Evolutionary conservation across 2,888 invertebrate genomes (phyloP).

Genomic region (Arge pagana): DNA sequence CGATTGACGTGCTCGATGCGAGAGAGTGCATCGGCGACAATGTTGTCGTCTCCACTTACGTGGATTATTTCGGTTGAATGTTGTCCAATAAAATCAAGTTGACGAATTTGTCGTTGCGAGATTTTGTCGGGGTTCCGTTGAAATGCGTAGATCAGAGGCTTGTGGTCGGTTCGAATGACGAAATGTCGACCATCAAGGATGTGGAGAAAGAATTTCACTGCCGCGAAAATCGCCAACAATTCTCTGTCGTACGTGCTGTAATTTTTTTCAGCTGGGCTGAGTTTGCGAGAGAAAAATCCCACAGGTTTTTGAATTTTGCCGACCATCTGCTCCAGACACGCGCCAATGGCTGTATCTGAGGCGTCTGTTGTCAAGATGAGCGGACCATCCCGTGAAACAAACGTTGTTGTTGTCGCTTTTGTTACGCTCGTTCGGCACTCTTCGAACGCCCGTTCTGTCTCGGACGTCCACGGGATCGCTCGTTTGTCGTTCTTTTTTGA

Average conservation of each 20-base stretch:
- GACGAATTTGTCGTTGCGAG: background rate
- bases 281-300: conserved; percentile 16
- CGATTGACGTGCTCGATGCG: background rate
- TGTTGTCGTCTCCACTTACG: conserved; percentile 19
- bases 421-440: background rate
- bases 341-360: background rate
- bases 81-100: conserved; percentile 10
- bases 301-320: no score
- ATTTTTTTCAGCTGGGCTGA: conserved; percentile 23
- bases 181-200: conserved; percentile 7
- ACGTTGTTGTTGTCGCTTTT: background rate
- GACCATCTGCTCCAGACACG: background rate
- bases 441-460: background rate
- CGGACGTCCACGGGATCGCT: background rate
- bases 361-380: background rate
- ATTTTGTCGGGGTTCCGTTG: background rate
- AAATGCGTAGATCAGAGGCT: conserved; percentile 16
- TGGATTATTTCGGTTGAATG: conserved; percentile 5
- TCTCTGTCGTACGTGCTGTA: conserved; percentile 33
- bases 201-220: conserved; percentile 6
- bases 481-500: background rate
- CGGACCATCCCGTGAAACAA: background rate
- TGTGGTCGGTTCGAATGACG: conserved; percentile 13
- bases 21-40: conserved; percentile 18
- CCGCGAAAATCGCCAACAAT: conserved; percentile 1